Evolutionary conservation across 2,113 vertebrate genomes (phyloP), one percentile per base, ranked within the genome.

Genomic region (Pungitius pungitius): DNA sequence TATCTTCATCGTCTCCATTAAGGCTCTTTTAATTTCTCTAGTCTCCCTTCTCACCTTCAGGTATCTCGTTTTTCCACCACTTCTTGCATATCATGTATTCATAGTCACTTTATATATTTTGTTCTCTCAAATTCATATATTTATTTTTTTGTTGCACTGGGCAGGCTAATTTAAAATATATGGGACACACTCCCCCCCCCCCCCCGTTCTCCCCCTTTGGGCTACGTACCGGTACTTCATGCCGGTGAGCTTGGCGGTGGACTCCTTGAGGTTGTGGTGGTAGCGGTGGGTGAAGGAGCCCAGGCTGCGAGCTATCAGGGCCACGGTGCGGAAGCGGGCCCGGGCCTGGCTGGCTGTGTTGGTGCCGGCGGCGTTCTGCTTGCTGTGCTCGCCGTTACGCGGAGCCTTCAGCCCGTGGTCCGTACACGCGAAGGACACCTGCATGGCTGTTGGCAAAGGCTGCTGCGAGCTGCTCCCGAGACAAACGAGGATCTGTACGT

Each of bases 371-470:
- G 95, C 93, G 90, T 93, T 97, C 94, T 97, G 96, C 92, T 99
- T 99, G 94, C 95, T 96, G 91, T 98, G 90, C 78, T 99, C 97
- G 57, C 95, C 96, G 81, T 97, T 97, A 58, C 97, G 94, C 3
- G 92, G 88, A 76, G 95, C 95, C 94, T 98, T 99, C 80, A 99
- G 87, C 84, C 96, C 97, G 80, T 99, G 97, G 87, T 99, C 97
- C 0, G 97, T 98, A 85, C 97, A 99, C 66, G 97, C 97, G 75
- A 99, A 98, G 78, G 97, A 99, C 91, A 99, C 97, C 94, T 99
- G 97, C 97, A 99, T 99, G 92, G 92, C 92, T 95, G 85, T 80
- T 80, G 59, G 62, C 13, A 68, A 75, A 75, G 71, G 76, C 81
- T 73, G 13, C 70, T 27, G 73, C n/a, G 5, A 71, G 67, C 51